Evolutionary conservation across 1,140 invertebrate species (phyloP).

Genomic region (Hypsibius dujardini): DNA sequence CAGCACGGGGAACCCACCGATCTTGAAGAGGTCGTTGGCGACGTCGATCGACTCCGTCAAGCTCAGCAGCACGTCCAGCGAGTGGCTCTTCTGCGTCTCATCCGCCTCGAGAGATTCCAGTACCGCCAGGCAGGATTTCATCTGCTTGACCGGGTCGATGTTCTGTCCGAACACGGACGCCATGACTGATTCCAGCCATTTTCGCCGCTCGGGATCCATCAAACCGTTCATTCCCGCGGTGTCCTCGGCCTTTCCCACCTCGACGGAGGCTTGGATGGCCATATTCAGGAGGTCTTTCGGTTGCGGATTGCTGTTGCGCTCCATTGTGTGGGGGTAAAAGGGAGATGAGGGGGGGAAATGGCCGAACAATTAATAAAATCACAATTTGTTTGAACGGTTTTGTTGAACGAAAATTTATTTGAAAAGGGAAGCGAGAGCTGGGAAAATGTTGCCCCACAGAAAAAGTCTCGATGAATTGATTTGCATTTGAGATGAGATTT

Average conservation of each 20-base stretch:
- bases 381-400: too few species aligned
- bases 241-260: too few species aligned
- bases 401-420: too few species aligned
- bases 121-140: neutral
- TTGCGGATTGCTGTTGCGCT: neutral
- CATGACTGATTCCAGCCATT: neutral
- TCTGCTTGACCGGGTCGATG: neutral
- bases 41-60: neutral
- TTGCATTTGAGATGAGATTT: too few species aligned
- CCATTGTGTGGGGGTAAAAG: too few species aligned
- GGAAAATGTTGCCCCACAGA: too few species aligned
- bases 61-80: neutral
- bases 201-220: neutral
- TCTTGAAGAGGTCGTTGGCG: slow-evolving; percentile 1
- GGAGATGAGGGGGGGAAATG: too few species aligned
- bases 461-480: too few species aligned
- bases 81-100: neutral
- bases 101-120: neutral
- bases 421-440: too few species aligned
- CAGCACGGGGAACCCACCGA: neutral
- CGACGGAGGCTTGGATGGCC: neutral
- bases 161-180: neutral
- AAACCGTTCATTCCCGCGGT: too few species aligned
- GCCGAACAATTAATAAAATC: too few species aligned
- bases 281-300: slow-evolving; percentile 4